These are phyloP conservation scores for Nothura maculosa DNA, from an alignment of 2,797 vertebrate genomes.

Conservation along the genomic window DNA sequence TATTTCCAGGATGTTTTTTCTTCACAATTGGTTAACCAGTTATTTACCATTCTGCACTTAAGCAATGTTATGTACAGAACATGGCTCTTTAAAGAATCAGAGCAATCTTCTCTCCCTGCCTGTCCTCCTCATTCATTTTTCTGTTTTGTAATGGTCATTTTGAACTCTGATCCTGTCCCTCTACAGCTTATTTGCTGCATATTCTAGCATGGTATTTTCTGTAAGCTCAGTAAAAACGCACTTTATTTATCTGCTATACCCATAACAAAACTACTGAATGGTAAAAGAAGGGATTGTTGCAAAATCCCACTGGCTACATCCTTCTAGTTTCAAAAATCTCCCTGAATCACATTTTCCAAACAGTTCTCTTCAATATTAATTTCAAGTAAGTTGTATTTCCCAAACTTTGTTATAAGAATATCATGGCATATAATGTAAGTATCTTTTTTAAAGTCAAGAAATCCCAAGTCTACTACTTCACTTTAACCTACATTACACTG, in stretches of 20 bases:
- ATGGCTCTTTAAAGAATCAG: neutral
- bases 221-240: neutral
- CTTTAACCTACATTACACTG: neutral
- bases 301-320: neutral
- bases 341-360: neutral
- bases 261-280: neutral
- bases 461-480: neutral
- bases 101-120: neutral
- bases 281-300: neutral
- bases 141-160: neutral
- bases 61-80: neutral
- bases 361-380: neutral
- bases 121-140: neutral
- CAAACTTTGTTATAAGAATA: neutral
- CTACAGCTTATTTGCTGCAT: neutral
- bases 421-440: neutral
- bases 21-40: neutral
- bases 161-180: neutral
- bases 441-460: neutral
- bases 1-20: neutral
- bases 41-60: neutral
- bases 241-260: fast-evolving
- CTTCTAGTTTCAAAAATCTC: neutral
- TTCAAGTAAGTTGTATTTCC: neutral
- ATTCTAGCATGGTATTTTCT: neutral